Percentiles rank a stretch among this genome's conserved stretches.
These are phyloP conservation scores for Sus cebifrons DNA, from an alignment of 2,797 vertebrate genomes.

Conservation along the genomic window DNA sequence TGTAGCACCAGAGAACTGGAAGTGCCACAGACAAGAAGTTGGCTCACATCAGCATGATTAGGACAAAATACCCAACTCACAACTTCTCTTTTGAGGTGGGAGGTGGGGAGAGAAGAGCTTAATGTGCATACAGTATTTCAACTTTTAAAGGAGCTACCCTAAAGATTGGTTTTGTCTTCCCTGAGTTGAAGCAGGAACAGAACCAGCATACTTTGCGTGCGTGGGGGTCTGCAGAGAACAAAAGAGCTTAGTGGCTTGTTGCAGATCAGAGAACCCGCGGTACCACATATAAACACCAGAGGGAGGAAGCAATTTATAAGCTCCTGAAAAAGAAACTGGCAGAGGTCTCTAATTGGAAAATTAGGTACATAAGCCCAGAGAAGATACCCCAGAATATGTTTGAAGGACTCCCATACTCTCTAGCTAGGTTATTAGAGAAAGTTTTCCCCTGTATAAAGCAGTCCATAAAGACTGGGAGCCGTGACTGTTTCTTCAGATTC, in stretches of 20 bases:
- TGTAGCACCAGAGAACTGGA: neutral
- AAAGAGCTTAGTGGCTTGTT: neutral
- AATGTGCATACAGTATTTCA: neutral
- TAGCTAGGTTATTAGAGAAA: neutral
- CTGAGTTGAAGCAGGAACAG: neutral
- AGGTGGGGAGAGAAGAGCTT: neutral
- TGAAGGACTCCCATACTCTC: neutral
- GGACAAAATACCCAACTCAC: neutral
- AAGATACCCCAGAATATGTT: neutral
- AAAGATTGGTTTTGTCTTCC: neutral
- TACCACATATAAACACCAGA: constrained; percentile 53
- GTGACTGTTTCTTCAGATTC: neutral
- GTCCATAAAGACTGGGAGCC: neutral
- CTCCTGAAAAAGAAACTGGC: neutral
- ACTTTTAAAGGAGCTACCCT: neutral
- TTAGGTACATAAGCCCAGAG: neutral
- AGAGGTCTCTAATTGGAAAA: constrained; percentile 2
- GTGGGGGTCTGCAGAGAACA: neutral
- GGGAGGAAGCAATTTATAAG: constrained; percentile 51
- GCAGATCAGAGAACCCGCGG: neutral
- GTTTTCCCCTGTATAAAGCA: neutral
- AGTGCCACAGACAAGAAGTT: neutral
- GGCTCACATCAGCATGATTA: neutral
- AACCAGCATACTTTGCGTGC: too few relatives aligned
- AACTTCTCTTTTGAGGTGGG: neutral